These are phyloP conservation scores for Bradypodion pumilum DNA, from an alignment of 2,797 vertebrate genomes.

Conservation along the genomic window DNA sequence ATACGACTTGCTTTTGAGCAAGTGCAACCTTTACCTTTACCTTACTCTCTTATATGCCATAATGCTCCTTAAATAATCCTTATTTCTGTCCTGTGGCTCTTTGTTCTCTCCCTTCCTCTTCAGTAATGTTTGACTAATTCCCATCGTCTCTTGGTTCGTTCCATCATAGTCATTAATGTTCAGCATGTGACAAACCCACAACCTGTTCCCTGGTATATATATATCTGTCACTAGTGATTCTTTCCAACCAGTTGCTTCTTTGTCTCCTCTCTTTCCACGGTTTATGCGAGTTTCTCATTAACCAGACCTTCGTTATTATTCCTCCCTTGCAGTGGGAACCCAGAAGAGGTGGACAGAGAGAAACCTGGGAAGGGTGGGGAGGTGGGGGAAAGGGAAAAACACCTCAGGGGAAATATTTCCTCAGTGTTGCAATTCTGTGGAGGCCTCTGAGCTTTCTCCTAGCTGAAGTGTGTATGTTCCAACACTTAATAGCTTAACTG, in stretches of 20 bases:
- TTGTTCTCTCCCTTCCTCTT: background rate
- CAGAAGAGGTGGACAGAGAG: background rate
- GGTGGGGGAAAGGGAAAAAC: background rate
- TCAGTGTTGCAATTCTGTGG: background rate
- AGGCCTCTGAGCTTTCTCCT: slow-evolving; percentile 1
- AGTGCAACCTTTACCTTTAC: too few relatives aligned
- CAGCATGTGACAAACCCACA: background rate
- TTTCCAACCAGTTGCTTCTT: background rate
- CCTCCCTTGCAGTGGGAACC: background rate
- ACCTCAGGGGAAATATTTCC: background rate
- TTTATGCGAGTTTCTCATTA: slow-evolving; percentile 13
- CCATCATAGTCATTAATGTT: slow-evolving; percentile 21
- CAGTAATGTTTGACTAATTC: background rate
- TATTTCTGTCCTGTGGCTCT: background rate
- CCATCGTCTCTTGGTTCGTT: background rate
- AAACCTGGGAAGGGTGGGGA: background rate
- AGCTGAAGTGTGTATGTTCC: background rate
- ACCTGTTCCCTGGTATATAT: background rate
- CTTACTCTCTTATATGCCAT: background rate
- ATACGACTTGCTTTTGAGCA: too few relatives aligned
- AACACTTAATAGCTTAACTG: background rate
- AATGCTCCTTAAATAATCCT: background rate
- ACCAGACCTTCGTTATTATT: background rate
- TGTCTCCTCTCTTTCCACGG: background rate
- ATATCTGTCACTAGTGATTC: background rate